Evolutionary conservation across 2,888 invertebrate genomes (phyloP).

Genomic region (Cotesia congregata): DNA sequence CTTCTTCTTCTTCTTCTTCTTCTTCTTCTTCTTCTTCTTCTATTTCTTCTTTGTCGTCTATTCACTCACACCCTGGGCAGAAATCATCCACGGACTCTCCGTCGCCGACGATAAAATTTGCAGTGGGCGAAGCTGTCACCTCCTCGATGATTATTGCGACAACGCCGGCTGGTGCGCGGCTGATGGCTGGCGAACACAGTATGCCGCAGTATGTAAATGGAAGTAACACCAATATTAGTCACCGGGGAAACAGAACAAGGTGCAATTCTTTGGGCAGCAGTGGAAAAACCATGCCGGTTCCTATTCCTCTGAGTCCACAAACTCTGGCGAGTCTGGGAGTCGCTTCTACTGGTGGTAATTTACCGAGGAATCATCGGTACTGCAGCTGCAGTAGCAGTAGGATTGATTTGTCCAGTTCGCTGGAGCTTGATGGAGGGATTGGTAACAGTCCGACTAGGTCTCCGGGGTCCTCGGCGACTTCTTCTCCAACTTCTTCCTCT

Average conservation of each 20-base stretch:
- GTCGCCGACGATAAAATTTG: slow-evolving; percentile 75
- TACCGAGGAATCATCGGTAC: slow-evolving; percentile 69
- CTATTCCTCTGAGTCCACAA: slow-evolving; percentile 74
- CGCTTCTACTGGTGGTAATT: slow-evolving; percentile 66
- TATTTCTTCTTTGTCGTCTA: background rate
- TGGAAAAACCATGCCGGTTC: slow-evolving; percentile 58
- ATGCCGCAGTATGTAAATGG: slow-evolving; percentile 31
- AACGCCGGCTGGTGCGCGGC: slow-evolving; percentile 55
- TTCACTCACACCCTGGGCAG: background rate
- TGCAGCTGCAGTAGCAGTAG: slow-evolving; percentile 83
- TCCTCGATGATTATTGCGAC: slow-evolving; percentile 62
- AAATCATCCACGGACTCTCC: slow-evolving; percentile 62
- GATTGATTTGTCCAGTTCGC: slow-evolving; percentile 77
- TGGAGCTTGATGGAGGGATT: slow-evolving; percentile 72
- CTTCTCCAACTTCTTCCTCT: slow-evolving; percentile 59
- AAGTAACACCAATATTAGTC: slow-evolving; percentile 19
- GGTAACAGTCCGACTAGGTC: slow-evolving; percentile 58
- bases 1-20: slow-evolving; percentile 12
- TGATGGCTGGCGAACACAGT: slow-evolving; percentile 51
- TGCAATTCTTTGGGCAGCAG: slow-evolving; percentile 77
- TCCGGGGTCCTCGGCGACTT: slow-evolving; percentile 60
- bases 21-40: slow-evolving; percentile 12
- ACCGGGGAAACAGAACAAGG: slow-evolving; percentile 69
- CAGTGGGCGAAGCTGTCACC: slow-evolving; percentile 78
- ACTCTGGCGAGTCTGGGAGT: slow-evolving; percentile 78